Base-by-base conservation (phyloP, 2,797 vertebrate species). In the Pseudotriccus pelzelni region DNA sequence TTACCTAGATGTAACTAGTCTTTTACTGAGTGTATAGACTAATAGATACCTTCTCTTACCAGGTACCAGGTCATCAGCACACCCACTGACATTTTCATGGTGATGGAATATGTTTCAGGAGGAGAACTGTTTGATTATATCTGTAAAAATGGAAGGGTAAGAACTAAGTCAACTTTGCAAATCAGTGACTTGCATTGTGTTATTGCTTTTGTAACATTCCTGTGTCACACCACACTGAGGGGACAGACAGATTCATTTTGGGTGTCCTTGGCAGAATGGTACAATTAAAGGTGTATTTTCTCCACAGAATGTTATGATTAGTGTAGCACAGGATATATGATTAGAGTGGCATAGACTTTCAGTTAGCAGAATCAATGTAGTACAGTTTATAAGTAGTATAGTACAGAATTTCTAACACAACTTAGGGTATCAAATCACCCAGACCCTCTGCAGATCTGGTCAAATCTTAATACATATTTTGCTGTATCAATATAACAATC, bases 11-110 rank as follows among this genome's bases (percentile, higher is more conserved):
- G 10, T 73, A 39, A 56, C 4, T 44, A 30, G 10, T 55, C 5
- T 73, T 49, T 23, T 67, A 36, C 21, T 56, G 25, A n/a, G 3
- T 32, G 17, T 18, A 4, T 44, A 49, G 36, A 63, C 74, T 95
- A 92, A 96, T 7, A 64, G 28, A 64, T 90, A n/a, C 7, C 7
- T 97, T 97, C 53, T 90, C 79, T 96, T 93, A 92, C 47, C 97
- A 99, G 99, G 97, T 99, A 99, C 98, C 99, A 99, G 96, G 99
- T 99, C 97, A 99, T 99, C 96, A 99, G 99, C 98, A 99, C 99
- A 93, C 99, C 99, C 18, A 99, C 99, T 91, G 99, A 99, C 97
- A 99, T 99, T 97, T 99, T 99, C 97, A 99, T 99, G 99, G 99
- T 99, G 95, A 99, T 99, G 99, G 99, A 99, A 89, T 99, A 99